phyloP scores from a whole-genome alignment of 2,113 vertebrate species.

The Equus przewalskii region DNA sequence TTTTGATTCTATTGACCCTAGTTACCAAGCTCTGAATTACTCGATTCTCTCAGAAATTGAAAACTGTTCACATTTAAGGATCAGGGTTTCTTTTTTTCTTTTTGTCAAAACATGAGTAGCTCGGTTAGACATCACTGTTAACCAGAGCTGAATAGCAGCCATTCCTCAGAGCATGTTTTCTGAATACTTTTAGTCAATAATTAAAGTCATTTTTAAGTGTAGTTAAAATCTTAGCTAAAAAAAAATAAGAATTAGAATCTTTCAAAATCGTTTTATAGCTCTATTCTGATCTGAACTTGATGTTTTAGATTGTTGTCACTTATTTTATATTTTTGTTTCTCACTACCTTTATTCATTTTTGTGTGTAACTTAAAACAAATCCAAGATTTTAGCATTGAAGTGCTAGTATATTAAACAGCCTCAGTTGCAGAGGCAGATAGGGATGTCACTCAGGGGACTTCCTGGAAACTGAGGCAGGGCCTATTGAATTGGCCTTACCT shows the following conservation, averaged over 20 bases:
- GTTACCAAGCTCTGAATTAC: background rate
- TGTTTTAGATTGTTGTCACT: background rate
- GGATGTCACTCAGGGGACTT: background rate
- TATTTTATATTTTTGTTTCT: background rate
- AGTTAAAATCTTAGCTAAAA: conserved; percentile 48
- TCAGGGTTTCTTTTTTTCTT: background rate
- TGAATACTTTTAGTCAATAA: conserved; percentile 43
- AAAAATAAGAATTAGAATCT: background rate
- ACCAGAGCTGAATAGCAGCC: background rate
- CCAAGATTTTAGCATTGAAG: background rate
- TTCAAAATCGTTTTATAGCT: conserved; percentile 37
- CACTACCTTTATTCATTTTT: background rate
- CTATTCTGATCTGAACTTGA: conserved; percentile 34
- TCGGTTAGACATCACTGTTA: background rate
- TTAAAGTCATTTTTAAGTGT: conserved; percentile 57
- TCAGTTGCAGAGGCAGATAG: background rate
- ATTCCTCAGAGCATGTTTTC: background rate
- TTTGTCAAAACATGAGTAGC: background rate
- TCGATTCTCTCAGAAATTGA: conserved; percentile 34
- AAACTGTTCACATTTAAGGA: background rate
- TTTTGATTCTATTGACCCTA: background rate
- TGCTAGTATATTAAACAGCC: background rate
- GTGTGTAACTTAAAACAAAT: background rate
- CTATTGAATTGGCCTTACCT: background rate
- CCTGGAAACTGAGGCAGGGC: background rate